phyloP scores from a whole-genome alignment of 1,140 invertebrate genomes.

The Linepithema humile region DNA sequence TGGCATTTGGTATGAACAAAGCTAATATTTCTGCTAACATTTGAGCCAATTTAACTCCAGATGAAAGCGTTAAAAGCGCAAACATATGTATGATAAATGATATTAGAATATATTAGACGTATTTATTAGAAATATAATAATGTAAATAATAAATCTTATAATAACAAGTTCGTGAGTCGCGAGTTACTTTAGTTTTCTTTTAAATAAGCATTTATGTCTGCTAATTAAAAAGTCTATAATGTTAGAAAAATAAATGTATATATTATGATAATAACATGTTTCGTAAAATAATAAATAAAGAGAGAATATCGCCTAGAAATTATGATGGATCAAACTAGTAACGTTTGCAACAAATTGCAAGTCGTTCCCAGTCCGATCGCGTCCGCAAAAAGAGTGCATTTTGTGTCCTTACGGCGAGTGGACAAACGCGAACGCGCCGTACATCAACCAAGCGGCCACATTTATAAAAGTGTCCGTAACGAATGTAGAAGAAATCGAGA shows the following conservation, averaged over 20 bases:
- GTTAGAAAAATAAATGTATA: neutral
- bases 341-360: neutral
- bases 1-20: no score
- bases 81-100: no score
- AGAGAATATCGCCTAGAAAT: neutral
- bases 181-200: neutral
- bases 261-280: neutral
- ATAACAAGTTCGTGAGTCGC: neutral
- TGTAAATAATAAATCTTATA: neutral
- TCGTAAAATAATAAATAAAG: no score
- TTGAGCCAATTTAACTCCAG: no score
- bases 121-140: no score
- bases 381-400: neutral
- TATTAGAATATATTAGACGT: no score
- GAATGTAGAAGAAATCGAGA: neutral
- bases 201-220: neutral
- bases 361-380: neutral
- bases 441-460: neutral
- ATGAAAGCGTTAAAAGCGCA: no score
- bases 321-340: neutral
- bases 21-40: no score
- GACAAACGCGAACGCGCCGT: neutral
- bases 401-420: neutral
- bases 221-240: neutral
- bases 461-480: conserved; percentile 8